Base-by-base conservation (phyloP, 2,888 invertebrate genomes). In the Drosophila austrosaltans region DNA sequence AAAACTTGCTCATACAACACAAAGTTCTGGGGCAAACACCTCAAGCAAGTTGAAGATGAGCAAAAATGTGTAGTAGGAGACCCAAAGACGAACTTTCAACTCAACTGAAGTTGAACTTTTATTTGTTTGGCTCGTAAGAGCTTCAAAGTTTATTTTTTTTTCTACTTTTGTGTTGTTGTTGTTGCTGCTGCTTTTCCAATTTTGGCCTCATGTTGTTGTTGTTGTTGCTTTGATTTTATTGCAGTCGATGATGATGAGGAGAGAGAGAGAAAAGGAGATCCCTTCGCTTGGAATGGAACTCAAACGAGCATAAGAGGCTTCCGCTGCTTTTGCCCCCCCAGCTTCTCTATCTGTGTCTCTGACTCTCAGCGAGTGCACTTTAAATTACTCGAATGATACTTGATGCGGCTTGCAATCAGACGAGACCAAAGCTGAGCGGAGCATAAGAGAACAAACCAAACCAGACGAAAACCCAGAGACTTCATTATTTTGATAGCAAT, bases 401-500 rank as follows among this genome's bases (percentile, higher is more conserved):
- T 85, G 87, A 89, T 89, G 84, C 82, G 48, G 22, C 48, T 79
- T 81, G 87, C 84, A 84, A 84, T 88, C 84, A 88, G 69, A 67
- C n/a, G 10, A 42, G 48, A 44, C 28, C 32, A 48, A 60, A 36
- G 36, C 36, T 2, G 36, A 36, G 36, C 36, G 36, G 2, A 36
- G 36, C 36, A 8, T 8, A 36, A 8, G 8, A 36, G 36, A 36
- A 8, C 36, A 36, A 36, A 36, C 36, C 36, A 25, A 44, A 40
- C 39, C 42, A 63, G 73, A 56, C 44, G 25, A 56, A 44, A 36
- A 57, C 44, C 12, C 56, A 36, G 62, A 61, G 81, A 85, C 85
- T 85, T 85, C 87, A 89, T 89, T 87, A 86, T 89, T 89, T 83
- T 79, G 81, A 89, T 82, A 76, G 89, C 87, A 87, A 87, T 87